Base-by-base conservation (phyloP, 2,113 vertebrate genomes). In the Charadrius vociferus region DNA sequence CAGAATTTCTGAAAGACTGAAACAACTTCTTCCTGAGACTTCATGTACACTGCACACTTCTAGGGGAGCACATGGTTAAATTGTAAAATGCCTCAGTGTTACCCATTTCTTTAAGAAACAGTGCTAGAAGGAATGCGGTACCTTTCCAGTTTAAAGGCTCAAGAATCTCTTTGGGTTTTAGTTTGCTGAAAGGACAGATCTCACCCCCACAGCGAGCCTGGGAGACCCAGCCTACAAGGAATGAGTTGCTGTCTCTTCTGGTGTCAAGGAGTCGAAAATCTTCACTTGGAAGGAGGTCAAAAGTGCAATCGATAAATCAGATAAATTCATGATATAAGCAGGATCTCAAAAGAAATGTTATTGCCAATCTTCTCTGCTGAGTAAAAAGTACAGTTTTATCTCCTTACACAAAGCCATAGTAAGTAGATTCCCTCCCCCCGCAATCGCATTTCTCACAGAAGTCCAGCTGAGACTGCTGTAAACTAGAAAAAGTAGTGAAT, bases 101-200 rank as follows among this genome's bases (percentile, higher is more conserved):
- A 59, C 3, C 24, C 32, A 36, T 47, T 39, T 63, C 43, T 93
- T 55, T 49, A 81, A 80, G 65, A 94, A 92, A 58, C 36, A 21
- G 34, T 67, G 19, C 39, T 84, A 43, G 73, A 75, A 81, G 29
- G 49, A 59, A 80, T 37, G 39, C 14, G 47, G n/a, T 74, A 15
- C 12, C 59, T 92, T 95, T 82, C 62, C 66, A 89, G 85, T 86
- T 79, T 91, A 84, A 94, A 95, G 43, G 50, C 52, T 63, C 30
- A 52, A 29, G 52, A 81, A 45, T 59, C 36, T 41, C 45, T 50
- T 75, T 55, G 37, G 3, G 27, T 88, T 80, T 77, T n/a, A 59
- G 26, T 88, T 55, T 78, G 30, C 30, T 61, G 45, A 84, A 81
- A 80, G 58, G 47, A 50, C 13, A 37, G 45, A 72, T 56, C 34